Conservation (phyloP, 1,140 invertebrate species). For the Drosophila rhopaloa region DNA sequence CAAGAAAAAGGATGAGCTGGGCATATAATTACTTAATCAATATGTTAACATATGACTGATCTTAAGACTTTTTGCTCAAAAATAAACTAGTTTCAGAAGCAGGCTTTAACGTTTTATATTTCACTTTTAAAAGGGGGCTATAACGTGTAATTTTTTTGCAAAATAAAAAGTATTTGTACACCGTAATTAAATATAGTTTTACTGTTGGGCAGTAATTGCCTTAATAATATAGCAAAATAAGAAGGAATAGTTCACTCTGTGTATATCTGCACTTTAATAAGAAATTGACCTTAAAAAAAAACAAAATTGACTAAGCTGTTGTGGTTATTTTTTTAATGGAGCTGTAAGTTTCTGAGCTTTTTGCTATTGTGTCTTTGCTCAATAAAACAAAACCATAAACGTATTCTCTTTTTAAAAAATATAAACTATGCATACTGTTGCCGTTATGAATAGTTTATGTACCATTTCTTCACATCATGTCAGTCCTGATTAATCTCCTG, state of each 20-base stretch:
- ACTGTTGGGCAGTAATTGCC: background rate
- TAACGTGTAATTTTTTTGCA: background rate
- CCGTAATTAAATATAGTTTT: conserved; percentile 4
- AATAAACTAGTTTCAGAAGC: background rate
- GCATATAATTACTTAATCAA: conserved; percentile 7
- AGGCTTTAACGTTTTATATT: background rate
- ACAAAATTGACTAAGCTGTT: too few relatives aligned
- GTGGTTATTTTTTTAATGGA: too few relatives aligned
- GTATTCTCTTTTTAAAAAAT: too few relatives aligned
- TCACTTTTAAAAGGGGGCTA: background rate
- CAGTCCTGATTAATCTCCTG: conserved; percentile 6
- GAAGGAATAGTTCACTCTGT: background rate
- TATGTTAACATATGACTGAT: background rate
- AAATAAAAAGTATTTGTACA: background rate
- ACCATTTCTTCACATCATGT: background rate
- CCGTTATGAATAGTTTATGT: background rate
- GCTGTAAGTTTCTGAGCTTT: background rate
- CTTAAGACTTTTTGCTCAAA: background rate
- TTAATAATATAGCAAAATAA: background rate
- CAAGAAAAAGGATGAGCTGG: background rate
- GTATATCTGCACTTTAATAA: background rate
- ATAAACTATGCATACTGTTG: background rate
- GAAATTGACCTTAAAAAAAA: background rate
- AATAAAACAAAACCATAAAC: background rate
- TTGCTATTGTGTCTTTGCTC: background rate